Base-by-base conservation (phyloP, 2,797 vertebrate species). In the Hafferia zeledoni region DNA sequence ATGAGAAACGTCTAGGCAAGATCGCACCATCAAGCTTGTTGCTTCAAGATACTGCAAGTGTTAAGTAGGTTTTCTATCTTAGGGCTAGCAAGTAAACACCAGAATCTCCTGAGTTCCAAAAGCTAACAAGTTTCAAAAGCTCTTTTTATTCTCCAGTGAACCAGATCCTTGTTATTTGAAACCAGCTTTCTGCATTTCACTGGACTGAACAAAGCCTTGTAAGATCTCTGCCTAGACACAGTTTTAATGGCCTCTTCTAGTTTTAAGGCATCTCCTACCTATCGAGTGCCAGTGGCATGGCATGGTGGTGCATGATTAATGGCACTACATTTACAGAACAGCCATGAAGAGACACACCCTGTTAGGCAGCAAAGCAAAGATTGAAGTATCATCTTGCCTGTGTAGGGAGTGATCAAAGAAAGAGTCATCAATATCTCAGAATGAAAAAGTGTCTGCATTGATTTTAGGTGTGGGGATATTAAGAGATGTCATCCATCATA, bases 401-500 rank as follows among this genome's bases (percentile, higher is more conserved):
- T 60, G 59, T 4, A 90, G 61, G 64, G 57, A 47, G 60, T 55
- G 80, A 83, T 87, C 90, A 84, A 76, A 91, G 39, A 83, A 83
- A 92, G 27, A 65, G 31, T 80, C 47, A 82, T 96, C 85, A 86
- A 70, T 91, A 96, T 70, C 44, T 60, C n/a, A 76, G 57, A 89
- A 64, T 84, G 50, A 95, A 96, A 95, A 91, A 75, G 15, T 47
- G 79, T 93, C 89, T 93, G n/a, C 70, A 93, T 88, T 0, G 18
- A 87, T 96, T 96, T 94, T 64, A 83, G 64, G 30, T 65, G 37
- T 70, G 59, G 50, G 30, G 56, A 72, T 0, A 0, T 84, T 93
- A 90, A 65, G 70, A 82, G 63, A 44, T 82, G n/a, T 43, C 72
- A 95, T 96, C 56, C 72, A 78, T 96, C 81, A 89, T n/a, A 86